A percentile compares a stretch with the other conserved stretches of the same genome.
Evolutionary conservation across 1,140 invertebrate species (phyloP).

Genomic region (Aphelenchoides besseyi): DNA sequence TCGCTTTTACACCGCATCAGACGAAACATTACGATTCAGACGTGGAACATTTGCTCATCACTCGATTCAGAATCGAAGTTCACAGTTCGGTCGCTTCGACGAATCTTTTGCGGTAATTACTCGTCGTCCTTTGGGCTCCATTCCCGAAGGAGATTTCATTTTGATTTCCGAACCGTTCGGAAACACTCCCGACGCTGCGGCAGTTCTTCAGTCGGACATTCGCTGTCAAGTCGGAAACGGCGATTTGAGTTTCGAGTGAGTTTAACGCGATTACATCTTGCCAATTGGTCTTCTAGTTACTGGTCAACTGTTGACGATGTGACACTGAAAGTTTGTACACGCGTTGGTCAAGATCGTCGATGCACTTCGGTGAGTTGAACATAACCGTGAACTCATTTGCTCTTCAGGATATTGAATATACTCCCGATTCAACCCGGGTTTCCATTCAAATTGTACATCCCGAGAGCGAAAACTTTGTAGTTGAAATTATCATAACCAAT

Average conservation of each 20-base stretch:
- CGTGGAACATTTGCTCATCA: slow-evolving; percentile 23
- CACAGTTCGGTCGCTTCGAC: slow-evolving; percentile 22
- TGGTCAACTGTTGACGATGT: slow-evolving; percentile 30
- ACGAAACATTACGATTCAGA: slow-evolving; percentile 22
- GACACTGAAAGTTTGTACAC: slow-evolving; percentile 36
- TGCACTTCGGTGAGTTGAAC: slow-evolving; percentile 29
- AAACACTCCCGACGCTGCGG: slow-evolving; percentile 24
- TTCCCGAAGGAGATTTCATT: slow-evolving; percentile 27
- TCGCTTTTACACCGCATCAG: slow-evolving; percentile 21
- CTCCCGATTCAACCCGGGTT: slow-evolving; percentile 22
- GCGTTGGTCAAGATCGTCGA: slow-evolving; percentile 23
- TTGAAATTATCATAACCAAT: slow-evolving; percentile 35
- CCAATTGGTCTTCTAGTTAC: slow-evolving; percentile 35
- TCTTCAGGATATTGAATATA: slow-evolving; percentile 39
- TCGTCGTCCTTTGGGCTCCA: slow-evolving; percentile 19
- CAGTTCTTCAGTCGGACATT: slow-evolving; percentile 26
- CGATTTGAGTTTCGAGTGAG: slow-evolving; percentile 37
- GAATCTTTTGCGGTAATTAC: slow-evolving; percentile 25
- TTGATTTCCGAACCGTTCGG: slow-evolving; percentile 32
- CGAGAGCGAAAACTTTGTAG: slow-evolving; percentile 15
- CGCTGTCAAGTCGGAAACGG: slow-evolving; percentile 35
- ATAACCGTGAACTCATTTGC: not conserved
- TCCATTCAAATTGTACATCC: slow-evolving; percentile 35
- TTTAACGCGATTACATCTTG: not conserved
- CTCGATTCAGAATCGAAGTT: not conserved